Base-by-base conservation (phyloP, 2,797 vertebrate genomes). In the Trachops cirrhosus region DNA sequence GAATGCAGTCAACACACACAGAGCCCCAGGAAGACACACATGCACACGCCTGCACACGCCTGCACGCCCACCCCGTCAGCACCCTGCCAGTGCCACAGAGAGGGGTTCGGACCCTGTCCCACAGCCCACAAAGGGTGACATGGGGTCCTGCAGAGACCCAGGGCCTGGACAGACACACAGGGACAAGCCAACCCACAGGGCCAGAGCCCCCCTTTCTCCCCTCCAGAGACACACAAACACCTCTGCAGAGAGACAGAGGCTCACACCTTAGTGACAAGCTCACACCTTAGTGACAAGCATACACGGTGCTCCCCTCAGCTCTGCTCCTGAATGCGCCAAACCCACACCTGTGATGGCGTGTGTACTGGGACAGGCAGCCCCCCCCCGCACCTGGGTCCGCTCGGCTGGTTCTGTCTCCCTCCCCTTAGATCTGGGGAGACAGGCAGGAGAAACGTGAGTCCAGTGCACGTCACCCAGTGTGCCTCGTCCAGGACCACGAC, bases 341-440 rank as follows among this genome's bases (percentile, higher is more conserved):
- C 87, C 50, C 92, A 95, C 84, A 85, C 79, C 87, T 14, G 67
- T 96, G 97, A 92, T 1, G 22, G 93, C 94, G 96, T 64, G 83
- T 96, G 95, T 41, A 50, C 48, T 22, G 68, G 7, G 18, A 21
- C n/a, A 77, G 41, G 86, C 95, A 95, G 90, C 85, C 94, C 96
- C 89, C 89, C 67, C 74, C 68, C 46, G 50, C n/a, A n/a, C n/a
- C n/a, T n/a, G n/a, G n/a, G 80, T 71, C 48, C 82, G 75, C 78
- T 41, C 18, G 54, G 80, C 67, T 86, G 89, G 44, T 39, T 93
- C 59, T 59, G 57, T 68, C 84, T 88, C 73, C 64, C 80, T 18
- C 26, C 32, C 71, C 6, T 14, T 19, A 52, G 85, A 59, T 75
- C 57, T 44, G 64, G 62, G 78, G 68, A 82, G 68, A 88, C 67